Evolutionary conservation across 2,797 vertebrate genomes (phyloP).

Genomic region (Acanthornis magna): DNA sequence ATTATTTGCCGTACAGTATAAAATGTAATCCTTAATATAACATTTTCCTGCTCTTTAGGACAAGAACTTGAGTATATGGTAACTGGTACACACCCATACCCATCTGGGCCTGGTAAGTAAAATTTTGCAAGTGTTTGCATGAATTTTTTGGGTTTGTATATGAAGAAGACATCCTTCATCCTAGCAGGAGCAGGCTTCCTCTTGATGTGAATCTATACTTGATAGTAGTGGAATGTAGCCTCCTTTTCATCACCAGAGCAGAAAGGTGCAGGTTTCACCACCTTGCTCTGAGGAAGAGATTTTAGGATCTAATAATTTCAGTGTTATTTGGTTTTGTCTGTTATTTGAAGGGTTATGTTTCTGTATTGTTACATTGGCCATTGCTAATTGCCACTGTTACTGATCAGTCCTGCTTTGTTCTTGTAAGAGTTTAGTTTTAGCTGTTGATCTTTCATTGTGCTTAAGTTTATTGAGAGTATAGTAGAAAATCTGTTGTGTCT

Average conservation of each 20-base stretch:
- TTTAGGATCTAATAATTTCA: background rate
- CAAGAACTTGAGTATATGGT: conserved; percentile 92
- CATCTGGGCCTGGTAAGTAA: conserved; percentile 90
- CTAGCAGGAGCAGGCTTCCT: background rate
- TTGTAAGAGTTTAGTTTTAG: background rate
- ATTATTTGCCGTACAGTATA: background rate
- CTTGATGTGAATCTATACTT: background rate
- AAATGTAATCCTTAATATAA: background rate
- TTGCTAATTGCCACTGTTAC: background rate
- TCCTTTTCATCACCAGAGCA: background rate
- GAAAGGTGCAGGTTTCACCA: background rate
- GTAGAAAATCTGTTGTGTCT: background rate
- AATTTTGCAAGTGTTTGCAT: background rate
- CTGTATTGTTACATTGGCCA: background rate
- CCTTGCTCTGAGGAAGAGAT: background rate
- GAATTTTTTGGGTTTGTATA: background rate
- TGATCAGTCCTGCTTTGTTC: background rate
- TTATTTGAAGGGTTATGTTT: background rate
- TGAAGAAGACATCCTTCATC: background rate
- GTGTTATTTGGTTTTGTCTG: background rate
- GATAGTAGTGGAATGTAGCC: background rate
- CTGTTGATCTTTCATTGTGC: background rate
- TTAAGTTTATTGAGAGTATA: background rate
- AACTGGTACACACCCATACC: conserved; percentile 95
- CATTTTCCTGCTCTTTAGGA: conserved; percentile 59